These are phyloP conservation scores for Apodemia duryi DNA, from an alignment of 2,888 invertebrate genomes.

Conservation along the genomic window DNA sequence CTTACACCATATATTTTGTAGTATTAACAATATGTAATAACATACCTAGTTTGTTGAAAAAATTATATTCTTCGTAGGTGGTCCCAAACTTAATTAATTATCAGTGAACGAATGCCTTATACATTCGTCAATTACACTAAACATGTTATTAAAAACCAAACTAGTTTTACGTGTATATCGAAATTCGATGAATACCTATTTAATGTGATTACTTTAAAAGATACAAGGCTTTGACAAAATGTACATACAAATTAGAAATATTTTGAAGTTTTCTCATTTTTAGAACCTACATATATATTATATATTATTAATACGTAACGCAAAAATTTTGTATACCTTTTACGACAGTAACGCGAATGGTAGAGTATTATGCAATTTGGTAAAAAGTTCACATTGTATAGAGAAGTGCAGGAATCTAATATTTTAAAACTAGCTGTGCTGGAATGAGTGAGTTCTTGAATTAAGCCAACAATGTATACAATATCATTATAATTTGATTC, in stretches of 20 bases:
- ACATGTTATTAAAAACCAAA: conserved; percentile 10
- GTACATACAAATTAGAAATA: background rate
- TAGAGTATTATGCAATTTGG: too few species aligned
- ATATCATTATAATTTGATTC: too few species aligned
- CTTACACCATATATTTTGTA: background rate
- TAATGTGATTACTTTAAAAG: background rate
- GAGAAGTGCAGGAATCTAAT: too few species aligned
- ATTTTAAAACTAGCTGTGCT: too few species aligned
- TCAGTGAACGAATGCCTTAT: background rate
- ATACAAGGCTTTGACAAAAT: background rate
- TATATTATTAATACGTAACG: too few species aligned
- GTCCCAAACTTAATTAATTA: conserved; percentile 8
- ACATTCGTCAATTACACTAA: conserved; percentile 6
- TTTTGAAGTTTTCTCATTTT: too few species aligned
- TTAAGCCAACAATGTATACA: too few species aligned
- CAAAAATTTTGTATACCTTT: too few species aligned
- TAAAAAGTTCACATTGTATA: too few species aligned
- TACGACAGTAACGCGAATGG: too few species aligned
- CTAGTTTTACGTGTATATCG: background rate
- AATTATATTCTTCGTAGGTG: conserved; percentile 1
- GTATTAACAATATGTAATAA: conserved; percentile 6
- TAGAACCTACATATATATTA: too few species aligned
- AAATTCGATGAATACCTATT: background rate
- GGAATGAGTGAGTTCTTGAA: too few species aligned
- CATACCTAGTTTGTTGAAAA: conserved; percentile 1